These are phyloP conservation scores for Malurus melanocephalus DNA, from an alignment of 2,113 vertebrate genomes.

Conservation along the genomic window DNA sequence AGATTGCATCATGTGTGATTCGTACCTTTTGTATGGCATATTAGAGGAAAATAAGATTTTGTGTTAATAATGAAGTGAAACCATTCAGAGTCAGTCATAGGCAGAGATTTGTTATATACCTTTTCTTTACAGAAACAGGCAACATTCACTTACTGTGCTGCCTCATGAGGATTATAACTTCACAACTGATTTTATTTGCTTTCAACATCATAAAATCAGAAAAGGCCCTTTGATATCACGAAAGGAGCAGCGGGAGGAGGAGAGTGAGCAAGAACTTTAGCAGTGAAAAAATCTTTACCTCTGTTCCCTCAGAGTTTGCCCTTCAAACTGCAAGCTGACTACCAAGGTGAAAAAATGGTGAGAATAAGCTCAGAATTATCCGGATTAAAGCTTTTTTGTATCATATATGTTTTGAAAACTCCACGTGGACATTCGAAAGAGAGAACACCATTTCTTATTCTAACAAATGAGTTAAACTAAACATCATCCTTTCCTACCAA, in stretches of 20 bases:
- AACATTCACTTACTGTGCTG: neutral
- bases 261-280: neutral
- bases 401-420: neutral
- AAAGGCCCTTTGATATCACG: neutral
- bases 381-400: neutral
- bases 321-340: neutral
- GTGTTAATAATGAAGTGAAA: neutral
- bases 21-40: neutral
- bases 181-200: neutral
- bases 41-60: neutral
- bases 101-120: neutral
- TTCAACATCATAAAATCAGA: neutral
- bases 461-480: neutral
- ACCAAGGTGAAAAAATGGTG: neutral
- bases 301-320: neutral
- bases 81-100: accelerated
- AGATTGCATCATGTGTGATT: neutral
- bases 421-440: neutral
- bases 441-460: neutral
- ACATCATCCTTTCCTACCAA: neutral
- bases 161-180: neutral
- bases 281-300: neutral
- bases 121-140: neutral
- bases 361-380: neutral
- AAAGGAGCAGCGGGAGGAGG: neutral